Evolutionary conservation across 2,797 vertebrate genomes (phyloP).

Genomic region (Pogoniulus pusillus): DNA sequence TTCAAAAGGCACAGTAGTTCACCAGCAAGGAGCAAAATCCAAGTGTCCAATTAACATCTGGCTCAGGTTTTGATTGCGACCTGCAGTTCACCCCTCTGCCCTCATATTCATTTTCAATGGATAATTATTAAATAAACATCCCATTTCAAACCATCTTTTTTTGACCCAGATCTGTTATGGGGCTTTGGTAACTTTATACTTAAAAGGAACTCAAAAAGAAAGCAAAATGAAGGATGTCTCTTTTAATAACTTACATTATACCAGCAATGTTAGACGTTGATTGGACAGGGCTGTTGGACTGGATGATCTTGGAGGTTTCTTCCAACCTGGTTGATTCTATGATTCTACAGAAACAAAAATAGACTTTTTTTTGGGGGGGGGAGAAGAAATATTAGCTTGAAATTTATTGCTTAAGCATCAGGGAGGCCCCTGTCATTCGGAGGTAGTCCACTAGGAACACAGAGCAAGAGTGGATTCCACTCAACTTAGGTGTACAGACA

Average conservation of each 20-base stretch:
- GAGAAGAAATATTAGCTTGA: neutral
- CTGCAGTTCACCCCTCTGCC: slow-evolving; percentile 19
- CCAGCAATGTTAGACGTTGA: neutral
- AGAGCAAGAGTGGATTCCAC: neutral
- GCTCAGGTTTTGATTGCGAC: slow-evolving; percentile 33
- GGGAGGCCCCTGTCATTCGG: neutral
- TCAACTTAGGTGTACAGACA: neutral
- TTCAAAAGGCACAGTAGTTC: neutral
- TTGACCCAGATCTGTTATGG: neutral
- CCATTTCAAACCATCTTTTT: slow-evolving; percentile 6
- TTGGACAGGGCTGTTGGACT: too few relatives aligned
- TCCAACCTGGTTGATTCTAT: too few relatives aligned
- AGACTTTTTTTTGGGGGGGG: neutral
- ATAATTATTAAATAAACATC: slow-evolving; percentile 53
- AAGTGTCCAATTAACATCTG: neutral
- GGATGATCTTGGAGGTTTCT: too few relatives aligned
- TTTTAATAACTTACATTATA: slow-evolving; percentile 33
- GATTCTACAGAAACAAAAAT: slow-evolving; percentile 31
- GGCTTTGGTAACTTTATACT: slow-evolving; percentile 31
- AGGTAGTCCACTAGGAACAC: neutral
- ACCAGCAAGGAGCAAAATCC: neutral
- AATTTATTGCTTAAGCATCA: neutral
- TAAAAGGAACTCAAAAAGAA: slow-evolving; percentile 18
- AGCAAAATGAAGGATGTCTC: slow-evolving; percentile 24
- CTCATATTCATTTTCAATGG: slow-evolving; percentile 30